These are phyloP conservation scores for Lerema accius DNA, from an alignment of 1,140 invertebrate species.

Conservation along the genomic window DNA sequence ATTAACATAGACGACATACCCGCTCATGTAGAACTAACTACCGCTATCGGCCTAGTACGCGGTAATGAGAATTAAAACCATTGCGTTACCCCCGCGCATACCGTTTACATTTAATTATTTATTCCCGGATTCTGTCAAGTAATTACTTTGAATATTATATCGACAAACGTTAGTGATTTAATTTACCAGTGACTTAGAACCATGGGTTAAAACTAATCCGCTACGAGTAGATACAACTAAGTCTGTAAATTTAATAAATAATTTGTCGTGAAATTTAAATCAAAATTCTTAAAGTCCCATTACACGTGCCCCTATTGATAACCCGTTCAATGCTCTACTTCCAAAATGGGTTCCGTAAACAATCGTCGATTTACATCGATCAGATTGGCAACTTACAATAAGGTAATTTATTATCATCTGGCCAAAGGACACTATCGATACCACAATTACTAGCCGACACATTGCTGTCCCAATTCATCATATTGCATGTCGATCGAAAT, in stretches of 20 bases:
- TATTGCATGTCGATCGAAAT: conserved; percentile 48
- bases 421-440: conserved; percentile 33
- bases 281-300: too few relatives aligned
- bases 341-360: neutral
- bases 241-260: too few relatives aligned
- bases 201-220: too few relatives aligned
- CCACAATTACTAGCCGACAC: conserved; percentile 40
- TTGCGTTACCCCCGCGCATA: conserved; percentile 10
- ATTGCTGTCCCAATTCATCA: conserved; percentile 46
- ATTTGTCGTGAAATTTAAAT: too few relatives aligned
- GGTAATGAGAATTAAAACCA: conserved; percentile 9
- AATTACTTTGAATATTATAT: too few relatives aligned
- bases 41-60: conserved; percentile 18
- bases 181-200: too few relatives aligned
- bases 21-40: conserved; percentile 10
- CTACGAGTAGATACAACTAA: too few relatives aligned
- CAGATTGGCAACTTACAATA: conserved; percentile 14
- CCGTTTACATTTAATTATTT: neutral
- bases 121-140: too few relatives aligned
- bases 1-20: conserved; percentile 25
- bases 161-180: too few relatives aligned
- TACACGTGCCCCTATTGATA: too few relatives aligned
- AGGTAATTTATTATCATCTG: conserved; percentile 28
- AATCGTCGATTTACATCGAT: conserved; percentile 6
- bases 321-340: too few relatives aligned